A percentile compares a stretch with the other conserved stretches of the same genome.
Conservation (phyloP, 30 jellyfish, hydroid and myxozoan genomes). For the Sanderia malayensis region DNA sequence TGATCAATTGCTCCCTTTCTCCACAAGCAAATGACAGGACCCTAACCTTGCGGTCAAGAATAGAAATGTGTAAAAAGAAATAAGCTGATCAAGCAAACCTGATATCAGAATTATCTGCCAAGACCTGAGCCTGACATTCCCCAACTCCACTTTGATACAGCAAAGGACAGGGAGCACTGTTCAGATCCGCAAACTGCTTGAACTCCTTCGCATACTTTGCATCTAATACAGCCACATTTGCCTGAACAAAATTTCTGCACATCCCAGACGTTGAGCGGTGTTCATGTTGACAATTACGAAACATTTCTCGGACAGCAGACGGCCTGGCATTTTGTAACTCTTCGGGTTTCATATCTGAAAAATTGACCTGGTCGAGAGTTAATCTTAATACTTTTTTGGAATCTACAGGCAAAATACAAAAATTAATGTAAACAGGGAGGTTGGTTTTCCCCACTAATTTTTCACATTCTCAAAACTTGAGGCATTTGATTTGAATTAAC, state of each 20-base stretch:
- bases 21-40: too few relatives aligned
- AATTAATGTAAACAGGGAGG: too few relatives aligned
- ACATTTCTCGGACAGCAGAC: constrained; percentile 28
- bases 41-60: too few relatives aligned
- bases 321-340: constrained; percentile 36
- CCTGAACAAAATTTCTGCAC: constrained; percentile 62
- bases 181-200: constrained; percentile 60
- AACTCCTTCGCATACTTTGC: constrained; percentile 64
- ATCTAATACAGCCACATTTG: constrained; percentile 65
- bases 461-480: too few relatives aligned
- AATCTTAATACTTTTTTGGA: too few relatives aligned
- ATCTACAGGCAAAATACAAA: too few relatives aligned
- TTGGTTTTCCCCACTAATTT: too few relatives aligned
- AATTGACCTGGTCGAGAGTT: too few relatives aligned
- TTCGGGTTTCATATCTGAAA: neutral
- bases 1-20: too few relatives aligned
- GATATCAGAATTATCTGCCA: constrained; percentile 75
- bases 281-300: constrained; percentile 23
- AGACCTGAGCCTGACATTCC: constrained; percentile 57
- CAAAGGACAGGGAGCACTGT: constrained; percentile 77
- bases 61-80: neutral
- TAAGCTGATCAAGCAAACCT: constrained; percentile 28
- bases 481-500: too few relatives aligned
- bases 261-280: constrained; percentile 55
- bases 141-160: constrained; percentile 77